A percentile compares a stretch with the other conserved stretches of the same genome.
Evolutionary conservation across 2,113 vertebrate species (phyloP).

Genomic region (Tupaia tana): DNA sequence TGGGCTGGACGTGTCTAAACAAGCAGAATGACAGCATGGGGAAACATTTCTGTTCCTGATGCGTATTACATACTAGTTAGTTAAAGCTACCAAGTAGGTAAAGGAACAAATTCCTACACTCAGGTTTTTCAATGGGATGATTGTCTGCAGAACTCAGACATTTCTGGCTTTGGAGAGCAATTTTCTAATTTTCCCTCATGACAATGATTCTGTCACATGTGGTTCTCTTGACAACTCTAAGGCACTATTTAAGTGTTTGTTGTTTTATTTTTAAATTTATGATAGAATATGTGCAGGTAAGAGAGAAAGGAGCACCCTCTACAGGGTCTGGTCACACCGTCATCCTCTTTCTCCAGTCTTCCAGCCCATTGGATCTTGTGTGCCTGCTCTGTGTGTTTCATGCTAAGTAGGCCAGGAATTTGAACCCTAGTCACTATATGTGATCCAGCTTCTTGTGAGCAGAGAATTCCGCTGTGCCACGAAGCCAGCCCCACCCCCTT

Average conservation of each 20-base stretch:
- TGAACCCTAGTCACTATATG: too few species aligned
- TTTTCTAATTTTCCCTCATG: not conserved
- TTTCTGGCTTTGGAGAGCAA: conserved; percentile 6
- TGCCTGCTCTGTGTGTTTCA: too few species aligned
- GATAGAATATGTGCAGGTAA: too few species aligned
- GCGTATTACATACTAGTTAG: not conserved
- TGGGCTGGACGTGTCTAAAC: not conserved
- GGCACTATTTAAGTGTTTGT: not conserved
- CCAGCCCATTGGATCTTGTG: too few species aligned
- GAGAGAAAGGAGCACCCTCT: too few species aligned
- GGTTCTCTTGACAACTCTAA: not conserved
- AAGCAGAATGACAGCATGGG: not conserved
- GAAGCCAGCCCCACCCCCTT: too few species aligned
- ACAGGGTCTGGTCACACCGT: too few species aligned
- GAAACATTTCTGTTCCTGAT: not conserved
- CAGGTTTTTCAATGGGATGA: not conserved
- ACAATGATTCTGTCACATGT: not conserved
- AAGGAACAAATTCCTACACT: conserved; percentile 3
- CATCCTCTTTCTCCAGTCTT: too few species aligned
- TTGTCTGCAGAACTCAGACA: not conserved
- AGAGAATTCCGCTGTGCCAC: too few species aligned
- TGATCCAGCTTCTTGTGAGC: too few species aligned
- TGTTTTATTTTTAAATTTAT: not conserved
- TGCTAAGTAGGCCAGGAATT: too few species aligned
- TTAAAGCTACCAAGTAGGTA: conserved; percentile 42